phyloP scores from a whole-genome alignment of 2,888 invertebrate species.

The Lagria hirta region DNA sequence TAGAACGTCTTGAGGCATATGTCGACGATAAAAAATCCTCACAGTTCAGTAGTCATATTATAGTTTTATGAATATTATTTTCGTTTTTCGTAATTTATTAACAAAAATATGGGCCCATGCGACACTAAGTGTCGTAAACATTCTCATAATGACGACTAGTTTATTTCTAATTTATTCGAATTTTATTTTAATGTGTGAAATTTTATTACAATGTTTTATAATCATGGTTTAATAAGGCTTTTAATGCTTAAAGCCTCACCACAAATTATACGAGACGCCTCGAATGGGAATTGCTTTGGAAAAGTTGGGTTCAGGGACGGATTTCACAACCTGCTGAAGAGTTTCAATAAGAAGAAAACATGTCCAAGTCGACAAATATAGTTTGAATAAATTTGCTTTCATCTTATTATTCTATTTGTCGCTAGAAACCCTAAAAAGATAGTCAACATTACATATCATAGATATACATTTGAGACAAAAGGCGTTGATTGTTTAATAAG shows the following conservation, averaged over 20 bases:
- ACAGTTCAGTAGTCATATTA: constrained; percentile 55
- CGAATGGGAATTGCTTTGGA: constrained; percentile 36
- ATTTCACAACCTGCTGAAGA: no score
- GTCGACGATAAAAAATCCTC: constrained; percentile 39
- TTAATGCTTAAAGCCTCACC: constrained; percentile 51
- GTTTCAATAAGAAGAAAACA: no score
- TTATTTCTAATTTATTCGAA: constrained; percentile 56
- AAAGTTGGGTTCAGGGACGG: no score
- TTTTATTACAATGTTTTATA: constrained; percentile 58
- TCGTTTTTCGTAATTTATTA: constrained; percentile 56
- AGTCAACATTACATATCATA: no score
- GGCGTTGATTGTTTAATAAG: no score
- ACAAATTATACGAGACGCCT: constrained; percentile 45
- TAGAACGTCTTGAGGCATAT: constrained; percentile 39
- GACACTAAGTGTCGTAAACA: constrained; percentile 55
- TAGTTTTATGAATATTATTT: constrained; percentile 55
- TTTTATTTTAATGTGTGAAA: constrained; percentile 57
- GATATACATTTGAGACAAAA: no score
- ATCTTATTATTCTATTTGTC: no score
- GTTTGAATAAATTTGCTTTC: no score
- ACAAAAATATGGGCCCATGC: constrained; percentile 54
- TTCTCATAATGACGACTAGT: constrained; percentile 55
- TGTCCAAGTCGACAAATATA: no score
- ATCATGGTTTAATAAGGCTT: constrained; percentile 56
- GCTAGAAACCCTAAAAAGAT: no score